These are phyloP conservation scores for Passer montanus DNA, from an alignment of 2,113 vertebrate genomes.

Conservation along the genomic window DNA sequence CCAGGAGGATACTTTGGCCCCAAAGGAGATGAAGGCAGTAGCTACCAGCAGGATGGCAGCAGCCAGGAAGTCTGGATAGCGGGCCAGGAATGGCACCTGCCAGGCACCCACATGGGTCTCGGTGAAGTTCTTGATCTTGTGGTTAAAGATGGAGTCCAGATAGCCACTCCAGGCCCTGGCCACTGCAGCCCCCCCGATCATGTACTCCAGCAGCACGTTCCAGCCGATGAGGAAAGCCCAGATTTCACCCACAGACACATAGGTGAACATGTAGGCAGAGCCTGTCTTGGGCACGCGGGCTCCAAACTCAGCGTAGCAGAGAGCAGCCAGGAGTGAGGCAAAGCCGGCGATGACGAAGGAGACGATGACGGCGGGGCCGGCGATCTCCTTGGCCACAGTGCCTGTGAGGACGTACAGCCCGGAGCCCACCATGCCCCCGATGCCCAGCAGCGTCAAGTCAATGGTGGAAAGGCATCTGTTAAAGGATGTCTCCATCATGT, in stretches of 20 bases:
- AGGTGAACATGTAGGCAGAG: conserved; percentile 98
- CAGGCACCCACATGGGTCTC: conserved; percentile 86
- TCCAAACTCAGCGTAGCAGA: conserved; percentile 95
- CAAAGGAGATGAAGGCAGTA: conserved; percentile 89
- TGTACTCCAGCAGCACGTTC: conserved; percentile 94
- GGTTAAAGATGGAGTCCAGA: conserved; percentile 92
- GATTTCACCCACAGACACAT: conserved; percentile 91
- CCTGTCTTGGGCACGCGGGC: conserved; percentile 92
- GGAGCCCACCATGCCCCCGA: conserved; percentile 93
- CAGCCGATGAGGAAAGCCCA: conserved; percentile 98
- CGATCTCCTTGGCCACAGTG: conserved; percentile 89
- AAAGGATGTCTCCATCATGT: conserved; percentile 90
- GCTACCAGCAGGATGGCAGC: conserved; percentile 86
- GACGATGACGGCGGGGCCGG: conserved; percentile 86
- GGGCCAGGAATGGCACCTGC: conserved; percentile 88
- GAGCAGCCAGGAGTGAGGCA: conserved; percentile 89
- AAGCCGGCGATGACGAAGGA: conserved; percentile 88
- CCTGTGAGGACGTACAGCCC: conserved; percentile 94
- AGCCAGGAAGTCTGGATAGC: conserved; percentile 89
- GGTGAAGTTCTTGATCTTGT: conserved; percentile 91
- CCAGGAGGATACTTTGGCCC: conserved; percentile 93
- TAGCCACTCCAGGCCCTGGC: conserved; percentile 96
- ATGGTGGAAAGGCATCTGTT: conserved; percentile 90
- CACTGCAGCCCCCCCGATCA: conserved; percentile 91
- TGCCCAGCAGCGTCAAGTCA: conserved; percentile 89